phyloP scores from a whole-genome alignment of 2,797 vertebrate species.

The Danio aesculapii region DNA sequence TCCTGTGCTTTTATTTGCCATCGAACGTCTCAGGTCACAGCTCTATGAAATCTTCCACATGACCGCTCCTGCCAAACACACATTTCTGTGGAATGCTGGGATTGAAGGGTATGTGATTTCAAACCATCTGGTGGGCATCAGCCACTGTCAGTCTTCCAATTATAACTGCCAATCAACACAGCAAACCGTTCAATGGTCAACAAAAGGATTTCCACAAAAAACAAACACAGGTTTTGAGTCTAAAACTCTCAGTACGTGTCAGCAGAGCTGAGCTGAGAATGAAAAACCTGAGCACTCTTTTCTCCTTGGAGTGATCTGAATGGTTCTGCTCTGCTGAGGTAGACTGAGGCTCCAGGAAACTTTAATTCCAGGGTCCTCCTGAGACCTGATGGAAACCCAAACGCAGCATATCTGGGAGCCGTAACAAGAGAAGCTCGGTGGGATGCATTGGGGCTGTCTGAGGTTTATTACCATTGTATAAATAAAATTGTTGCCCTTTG shows the following conservation, averaged over 20 bases:
- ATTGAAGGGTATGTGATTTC: slow-evolving; percentile 48
- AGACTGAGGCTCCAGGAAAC: slow-evolving; percentile 61
- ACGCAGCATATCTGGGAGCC: slow-evolving; percentile 45
- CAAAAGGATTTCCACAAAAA: slow-evolving; percentile 34
- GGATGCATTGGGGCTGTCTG: slow-evolving; percentile 39
- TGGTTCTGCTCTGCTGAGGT: slow-evolving; percentile 51
- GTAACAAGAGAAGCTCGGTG: slow-evolving; percentile 45
- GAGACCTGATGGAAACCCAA: slow-evolving; percentile 59
- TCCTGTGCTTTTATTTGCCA: slow-evolving; percentile 64
- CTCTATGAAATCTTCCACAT: slow-evolving; percentile 18
- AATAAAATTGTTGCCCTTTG: slow-evolving; percentile 43
- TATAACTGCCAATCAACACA: slow-evolving; percentile 22
- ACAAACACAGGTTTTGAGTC: slow-evolving; percentile 28
- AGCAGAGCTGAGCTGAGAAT: slow-evolving; percentile 2
- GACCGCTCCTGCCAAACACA: slow-evolving; percentile 37
- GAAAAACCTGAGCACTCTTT: slow-evolving; percentile 43
- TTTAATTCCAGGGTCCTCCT: slow-evolving; percentile 65
- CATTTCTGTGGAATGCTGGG: slow-evolving; percentile 48
- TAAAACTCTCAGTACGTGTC: slow-evolving; percentile 37
- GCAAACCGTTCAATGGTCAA: slow-evolving; percentile 4
- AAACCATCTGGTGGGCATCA: slow-evolving; percentile 45
- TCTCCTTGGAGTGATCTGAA: slow-evolving; percentile 20
- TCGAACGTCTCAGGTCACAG: slow-evolving; percentile 63
- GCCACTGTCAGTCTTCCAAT: slow-evolving; percentile 43
- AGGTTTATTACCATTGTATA: slow-evolving; percentile 48